A percentile compares a stretch with the other conserved stretches of the same genome.
Conservation (phyloP, 2,797 vertebrate genomes). For the Gymnocypris eckloni region DNA sequence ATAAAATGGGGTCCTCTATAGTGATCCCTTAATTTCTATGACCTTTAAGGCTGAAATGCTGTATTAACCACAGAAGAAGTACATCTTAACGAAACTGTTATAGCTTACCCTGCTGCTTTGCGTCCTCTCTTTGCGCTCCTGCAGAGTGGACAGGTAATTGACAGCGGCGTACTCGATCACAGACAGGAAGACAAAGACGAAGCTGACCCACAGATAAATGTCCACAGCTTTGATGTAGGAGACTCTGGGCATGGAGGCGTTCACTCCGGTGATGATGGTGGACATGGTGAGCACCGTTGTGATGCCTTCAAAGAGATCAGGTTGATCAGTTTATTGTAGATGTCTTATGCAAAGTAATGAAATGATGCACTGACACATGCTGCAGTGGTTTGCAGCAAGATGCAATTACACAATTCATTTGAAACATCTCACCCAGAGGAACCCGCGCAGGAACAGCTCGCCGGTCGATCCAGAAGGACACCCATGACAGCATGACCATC, state of each 20-base stretch:
- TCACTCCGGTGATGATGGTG: conserved; percentile 93
- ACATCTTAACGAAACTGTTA: background rate
- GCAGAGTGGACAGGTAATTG: conserved; percentile 87
- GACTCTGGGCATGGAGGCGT: conserved; percentile 94
- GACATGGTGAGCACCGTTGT: conserved; percentile 94
- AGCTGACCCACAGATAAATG: conserved; percentile 95
- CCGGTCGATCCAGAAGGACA: conserved; percentile 86
- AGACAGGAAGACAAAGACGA: conserved; percentile 92
- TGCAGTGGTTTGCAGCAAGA: too few species aligned
- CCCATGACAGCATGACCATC: conserved; percentile 88
- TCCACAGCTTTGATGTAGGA: conserved; percentile 96
- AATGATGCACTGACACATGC: background rate
- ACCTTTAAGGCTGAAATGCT: background rate
- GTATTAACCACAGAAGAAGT: background rate
- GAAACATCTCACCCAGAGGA: conserved; percentile 82
- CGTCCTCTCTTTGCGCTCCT: conserved; percentile 80
- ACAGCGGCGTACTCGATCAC: conserved; percentile 91
- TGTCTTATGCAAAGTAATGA: background rate
- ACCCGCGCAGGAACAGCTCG: conserved; percentile 85
- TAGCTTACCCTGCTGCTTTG: background rate
- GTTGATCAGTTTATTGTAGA: background rate
- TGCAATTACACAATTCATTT: background rate
- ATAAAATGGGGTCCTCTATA: too few species aligned
- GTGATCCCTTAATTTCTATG: too few species aligned
- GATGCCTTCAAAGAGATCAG: conserved; percentile 74